Evolutionary conservation across 2,113 vertebrate species (phyloP), one percentile per base, ranked within the genome.

Genomic region (Antennarius striatus): DNA sequence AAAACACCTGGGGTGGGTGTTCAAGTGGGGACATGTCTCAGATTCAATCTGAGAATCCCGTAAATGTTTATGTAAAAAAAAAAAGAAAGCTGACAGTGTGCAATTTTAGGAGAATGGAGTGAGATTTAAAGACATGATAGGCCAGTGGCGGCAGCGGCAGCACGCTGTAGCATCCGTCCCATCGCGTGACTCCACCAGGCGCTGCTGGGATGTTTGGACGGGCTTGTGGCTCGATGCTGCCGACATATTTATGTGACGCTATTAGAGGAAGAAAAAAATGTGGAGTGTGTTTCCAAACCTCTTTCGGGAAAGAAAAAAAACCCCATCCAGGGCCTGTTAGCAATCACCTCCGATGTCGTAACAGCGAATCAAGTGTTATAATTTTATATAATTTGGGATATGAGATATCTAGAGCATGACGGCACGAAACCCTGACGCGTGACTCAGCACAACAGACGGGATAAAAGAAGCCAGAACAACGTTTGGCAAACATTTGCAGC

Each of bases 241-340:
- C 80, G 75, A 81, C 77, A 85, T 80, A 78, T 86, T 78, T 86
- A 75, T 86, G 79, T 75, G 82, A 83, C 62, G 72, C 79, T 50
- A 67, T 73, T 83, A 63, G 64, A 81, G 69, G 39, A 10, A 10
- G 39, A 10, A 32, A 82, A 76, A 81, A 80, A 85, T 73, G 74
- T 63, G 17, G 56, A 66, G 39, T 40, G 40, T 51, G 71, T 75
- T 55, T 81, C 82, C 76, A 55, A 73, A 74, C 63, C 73, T 63
- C 83, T 80, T 74, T 82, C 2, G 22, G 22, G 22, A 22, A 22
- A 2, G 22, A 22, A 22, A 22, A 22, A 22, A 22, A 22, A 85
- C 87, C 90, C 84, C 80, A 85, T 88, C 79, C 81, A 77, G 68
- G 39, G 85, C 65, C 85, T 88, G 86, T 77, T 87, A 71, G 68